phyloP scores from a whole-genome alignment of 2,888 invertebrate genomes.

The Polylopha cassiicola region DNA sequence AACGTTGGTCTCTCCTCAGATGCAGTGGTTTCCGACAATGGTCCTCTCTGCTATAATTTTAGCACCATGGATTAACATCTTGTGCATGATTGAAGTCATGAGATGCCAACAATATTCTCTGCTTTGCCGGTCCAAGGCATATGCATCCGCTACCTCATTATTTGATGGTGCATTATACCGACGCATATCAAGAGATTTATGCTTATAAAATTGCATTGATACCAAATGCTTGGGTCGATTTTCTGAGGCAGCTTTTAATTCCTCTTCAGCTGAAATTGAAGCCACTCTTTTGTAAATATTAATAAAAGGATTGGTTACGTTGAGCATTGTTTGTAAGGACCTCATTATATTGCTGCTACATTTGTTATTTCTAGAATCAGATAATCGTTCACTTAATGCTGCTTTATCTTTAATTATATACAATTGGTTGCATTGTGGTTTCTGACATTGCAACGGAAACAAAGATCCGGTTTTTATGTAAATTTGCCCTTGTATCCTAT shows the following conservation, averaged over 20 bases:
- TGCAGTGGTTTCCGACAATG: too few species aligned
- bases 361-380: conserved; percentile 21
- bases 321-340: conserved; percentile 25
- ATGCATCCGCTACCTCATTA: conserved; percentile 26
- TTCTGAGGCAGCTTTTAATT: conserved; percentile 23
- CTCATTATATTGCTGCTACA: too few species aligned
- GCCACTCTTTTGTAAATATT: conserved; percentile 23
- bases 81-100: too few species aligned
- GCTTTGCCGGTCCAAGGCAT: too few species aligned
- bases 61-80: too few species aligned
- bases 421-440: conserved; percentile 26
- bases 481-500: conserved; percentile 20
- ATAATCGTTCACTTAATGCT: conserved; percentile 18
- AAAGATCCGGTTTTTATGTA: too few species aligned
- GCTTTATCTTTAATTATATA: conserved; percentile 25
- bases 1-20: too few species aligned
- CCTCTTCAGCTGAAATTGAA: conserved; percentile 25
- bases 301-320: conserved; percentile 23
- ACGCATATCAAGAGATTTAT: conserved; percentile 24
- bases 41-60: too few species aligned
- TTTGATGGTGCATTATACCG: conserved; percentile 23
- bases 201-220: conserved; percentile 26
- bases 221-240: conserved; percentile 23
- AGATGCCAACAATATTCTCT: too few species aligned
- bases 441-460: too few species aligned